phyloP scores from a whole-genome alignment of 2,113 vertebrate species.

The Chionis minor region DNA sequence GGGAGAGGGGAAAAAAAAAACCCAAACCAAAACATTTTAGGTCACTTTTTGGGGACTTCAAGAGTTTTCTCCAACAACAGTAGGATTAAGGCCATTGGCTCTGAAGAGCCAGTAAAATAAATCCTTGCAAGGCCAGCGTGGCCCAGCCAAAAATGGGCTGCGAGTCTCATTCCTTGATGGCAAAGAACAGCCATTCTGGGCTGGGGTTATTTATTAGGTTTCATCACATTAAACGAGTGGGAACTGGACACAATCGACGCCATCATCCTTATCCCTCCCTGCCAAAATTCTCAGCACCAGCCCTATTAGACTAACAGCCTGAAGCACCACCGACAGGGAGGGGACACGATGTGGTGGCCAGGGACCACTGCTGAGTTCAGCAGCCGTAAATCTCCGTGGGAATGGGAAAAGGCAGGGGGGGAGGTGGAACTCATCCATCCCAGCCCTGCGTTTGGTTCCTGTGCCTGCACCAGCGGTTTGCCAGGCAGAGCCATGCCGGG shows the following conservation, averaged over 20 bases:
- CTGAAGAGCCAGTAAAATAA: neutral
- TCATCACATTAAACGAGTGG: neutral
- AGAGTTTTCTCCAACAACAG: neutral
- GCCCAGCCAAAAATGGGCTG: neutral
- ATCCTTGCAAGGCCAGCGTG: neutral
- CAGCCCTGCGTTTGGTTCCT: fast-evolving
- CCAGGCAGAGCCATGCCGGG: fast-evolving
- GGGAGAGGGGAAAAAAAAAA: neutral
- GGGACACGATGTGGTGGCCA: fast-evolving
- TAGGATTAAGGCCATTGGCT: neutral
- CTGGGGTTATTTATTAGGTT: neutral
- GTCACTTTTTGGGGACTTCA: neutral
- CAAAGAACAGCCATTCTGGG: neutral
- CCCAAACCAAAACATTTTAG: neutral
- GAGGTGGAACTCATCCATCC: neutral
- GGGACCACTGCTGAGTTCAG: fast-evolving
- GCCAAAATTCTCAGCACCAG: neutral
- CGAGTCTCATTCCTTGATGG: neutral
- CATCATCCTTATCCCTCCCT: neutral
- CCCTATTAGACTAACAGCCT: neutral
- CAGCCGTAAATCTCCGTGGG: fast-evolving
- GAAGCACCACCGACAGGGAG: neutral
- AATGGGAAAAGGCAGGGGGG: neutral
- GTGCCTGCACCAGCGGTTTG: fast-evolving
- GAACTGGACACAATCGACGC: neutral